Evolutionary conservation across 2,113 vertebrate genomes (phyloP), one percentile per base, ranked within the genome.

Genomic region (Salvelinus alpinus): DNA sequence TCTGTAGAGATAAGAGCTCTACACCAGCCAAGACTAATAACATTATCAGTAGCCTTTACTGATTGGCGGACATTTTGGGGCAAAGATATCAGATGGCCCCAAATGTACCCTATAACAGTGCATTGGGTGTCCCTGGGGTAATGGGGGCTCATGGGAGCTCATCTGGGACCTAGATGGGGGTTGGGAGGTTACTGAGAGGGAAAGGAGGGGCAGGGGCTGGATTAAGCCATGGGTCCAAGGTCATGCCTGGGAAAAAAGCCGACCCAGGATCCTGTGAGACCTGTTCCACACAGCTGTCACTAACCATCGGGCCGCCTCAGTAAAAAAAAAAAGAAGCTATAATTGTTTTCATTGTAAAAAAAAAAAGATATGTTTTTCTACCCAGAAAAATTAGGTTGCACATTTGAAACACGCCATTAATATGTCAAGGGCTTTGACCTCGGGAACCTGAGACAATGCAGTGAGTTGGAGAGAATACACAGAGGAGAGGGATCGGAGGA

Each of bases 391-490:
- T 3, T 18, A 25, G 76, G 11, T 16, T 24, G 72, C 78, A 14
- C 11, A 78, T 82, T 12, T 83, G 76, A 87, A 84, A 89, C 72
- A 73, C 74, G 38, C 85, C 87, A 76, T 91, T 86, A 89, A 90
- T 88, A 88, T 90, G 88, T 92, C 90, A 89, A 91, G 80, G 71
- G 85, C 86, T 91, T 88, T 88, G 89, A 89, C 87, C 85, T 86
- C 82, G 18, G 82, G 76, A 83, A 73, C 72, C 12, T 64, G 71
- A 85, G 91, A 93, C 91, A 93, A 93, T 92, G 72, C 74, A 54
- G 68, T 73, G 75, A 11, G 1, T 60, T 68, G 64, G 79, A 78
- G 72, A 78, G 5, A 24, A 8, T 29, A 12, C 38, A 44, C 38
- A 44, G 38, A 44, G 38, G 38, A 44, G 9, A 68, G 77, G 79